phyloP scores from a whole-genome alignment of 2,113 vertebrate genomes.

The Gasterosteus nipponicus region DNA sequence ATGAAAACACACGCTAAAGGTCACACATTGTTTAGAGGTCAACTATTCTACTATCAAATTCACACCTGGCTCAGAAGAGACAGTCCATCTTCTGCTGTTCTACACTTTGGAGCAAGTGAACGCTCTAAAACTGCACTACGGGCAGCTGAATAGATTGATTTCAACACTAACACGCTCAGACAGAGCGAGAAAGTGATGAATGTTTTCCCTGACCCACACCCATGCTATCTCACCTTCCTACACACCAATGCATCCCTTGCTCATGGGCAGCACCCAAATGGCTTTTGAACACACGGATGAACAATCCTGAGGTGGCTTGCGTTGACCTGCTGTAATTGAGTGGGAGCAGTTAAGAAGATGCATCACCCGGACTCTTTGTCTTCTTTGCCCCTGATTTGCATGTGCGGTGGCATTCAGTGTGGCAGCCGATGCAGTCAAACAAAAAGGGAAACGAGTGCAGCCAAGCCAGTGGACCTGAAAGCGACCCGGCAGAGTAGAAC shows the following conservation, averaged over 20 bases:
- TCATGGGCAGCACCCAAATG: slow-evolving; percentile 35
- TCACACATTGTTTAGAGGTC: slow-evolving; percentile 26
- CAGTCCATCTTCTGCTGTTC: slow-evolving; percentile 34
- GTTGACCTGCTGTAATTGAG: slow-evolving; percentile 77
- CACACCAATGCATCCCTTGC: slow-evolving; percentile 33
- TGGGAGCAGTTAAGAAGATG: slow-evolving; percentile 75
- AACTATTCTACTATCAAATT: slow-evolving; percentile 38
- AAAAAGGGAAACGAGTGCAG: slow-evolving; percentile 18
- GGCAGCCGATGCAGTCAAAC: slow-evolving; percentile 32
- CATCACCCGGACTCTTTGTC: slow-evolving; percentile 58
- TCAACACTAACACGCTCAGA: slow-evolving; percentile 20
- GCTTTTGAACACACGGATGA: slow-evolving; percentile 34
- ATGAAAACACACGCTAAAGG: slow-evolving; percentile 18
- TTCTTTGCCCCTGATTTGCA: slow-evolving; percentile 51
- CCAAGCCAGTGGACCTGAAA: slow-evolving; percentile 35
- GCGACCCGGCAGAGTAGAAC: slow-evolving; percentile 30
- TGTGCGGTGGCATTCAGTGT: slow-evolving; percentile 43
- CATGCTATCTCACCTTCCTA: slow-evolving; percentile 32
- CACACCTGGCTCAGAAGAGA: slow-evolving; percentile 29
- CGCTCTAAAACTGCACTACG: slow-evolving; percentile 28
- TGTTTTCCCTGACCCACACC: slow-evolving; percentile 48
- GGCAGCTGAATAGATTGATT: slow-evolving; percentile 40
- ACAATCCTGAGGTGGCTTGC: slow-evolving; percentile 56
- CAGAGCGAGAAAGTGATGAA: slow-evolving; percentile 42
- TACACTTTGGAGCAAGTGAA: slow-evolving; percentile 27